Conservation (phyloP, 2,113 vertebrate genomes). For the Ctenomys sociabilis region DNA sequence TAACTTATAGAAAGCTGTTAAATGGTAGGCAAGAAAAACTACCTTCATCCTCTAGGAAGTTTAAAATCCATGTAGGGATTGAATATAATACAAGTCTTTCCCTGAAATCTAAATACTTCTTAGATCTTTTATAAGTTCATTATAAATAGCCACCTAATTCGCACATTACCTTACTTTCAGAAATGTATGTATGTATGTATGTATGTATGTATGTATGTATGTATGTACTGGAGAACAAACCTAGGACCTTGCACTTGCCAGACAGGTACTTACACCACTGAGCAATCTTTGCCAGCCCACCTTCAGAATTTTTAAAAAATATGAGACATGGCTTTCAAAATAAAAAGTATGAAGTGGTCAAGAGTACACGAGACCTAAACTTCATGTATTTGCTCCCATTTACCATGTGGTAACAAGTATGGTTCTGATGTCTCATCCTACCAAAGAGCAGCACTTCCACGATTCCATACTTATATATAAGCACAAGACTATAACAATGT, state of each 20-base stretch:
- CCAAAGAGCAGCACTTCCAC: not conserved
- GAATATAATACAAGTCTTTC: not conserved
- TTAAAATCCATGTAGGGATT: slow-evolving; percentile 34
- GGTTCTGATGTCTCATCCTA: slow-evolving; percentile 33
- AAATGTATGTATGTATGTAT: not conserved
- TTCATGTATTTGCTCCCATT: not conserved
- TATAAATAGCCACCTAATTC: not conserved
- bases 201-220: too few species aligned
- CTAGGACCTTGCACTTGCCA: too few species aligned
- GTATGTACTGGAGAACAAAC: too few species aligned
- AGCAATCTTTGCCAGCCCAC: not conserved
- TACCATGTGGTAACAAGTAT: not conserved
- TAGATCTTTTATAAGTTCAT: not conserved
- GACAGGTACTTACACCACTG: too few species aligned
- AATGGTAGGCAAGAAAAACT: not conserved
- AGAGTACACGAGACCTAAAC: not conserved
- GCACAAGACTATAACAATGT: not conserved
- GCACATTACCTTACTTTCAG: not conserved
- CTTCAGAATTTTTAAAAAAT: not conserved
- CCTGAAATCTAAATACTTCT: slow-evolving; percentile 29
- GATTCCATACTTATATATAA: not conserved
- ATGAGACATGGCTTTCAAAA: slow-evolving; percentile 22
- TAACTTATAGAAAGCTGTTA: not conserved
- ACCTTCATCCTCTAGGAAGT: not conserved
- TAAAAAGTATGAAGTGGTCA: slow-evolving; percentile 18